Evolutionary conservation across 2,888 invertebrate species (phyloP).

Genomic region (Nesidiocoris tenuis): DNA sequence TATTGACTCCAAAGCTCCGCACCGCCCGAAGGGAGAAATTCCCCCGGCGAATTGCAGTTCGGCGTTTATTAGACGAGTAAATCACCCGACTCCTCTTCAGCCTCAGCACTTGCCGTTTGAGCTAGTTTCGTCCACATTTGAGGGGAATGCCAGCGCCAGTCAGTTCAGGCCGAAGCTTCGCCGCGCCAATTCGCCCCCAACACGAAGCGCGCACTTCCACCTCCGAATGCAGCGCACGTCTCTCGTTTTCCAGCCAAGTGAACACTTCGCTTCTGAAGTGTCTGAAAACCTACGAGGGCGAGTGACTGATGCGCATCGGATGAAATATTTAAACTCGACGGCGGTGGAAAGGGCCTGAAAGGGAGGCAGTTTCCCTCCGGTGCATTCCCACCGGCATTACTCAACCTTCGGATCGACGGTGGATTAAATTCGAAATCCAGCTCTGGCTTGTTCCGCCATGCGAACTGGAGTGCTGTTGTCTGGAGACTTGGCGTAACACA

Average conservation of each 20-base stretch:
- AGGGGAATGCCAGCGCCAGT: background rate
- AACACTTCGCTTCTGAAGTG: background rate
- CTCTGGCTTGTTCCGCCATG: no score
- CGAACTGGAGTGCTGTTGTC: no score
- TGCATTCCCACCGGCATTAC: background rate
- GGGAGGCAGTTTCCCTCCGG: background rate
- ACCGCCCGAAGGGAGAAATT: background rate
- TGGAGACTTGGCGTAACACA: no score
- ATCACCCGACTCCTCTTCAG: constrained; percentile 20
- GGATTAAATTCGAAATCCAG: no score
- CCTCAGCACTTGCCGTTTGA: background rate
- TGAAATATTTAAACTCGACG: background rate
- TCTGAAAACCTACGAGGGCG: background rate
- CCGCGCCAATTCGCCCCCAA: background rate
- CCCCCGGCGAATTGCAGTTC: constrained; percentile 17
- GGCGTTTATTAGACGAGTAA: constrained; percentile 37
- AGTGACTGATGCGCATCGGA: background rate
- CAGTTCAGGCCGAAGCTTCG: background rate
- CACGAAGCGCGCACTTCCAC: background rate
- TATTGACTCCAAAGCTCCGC: background rate
- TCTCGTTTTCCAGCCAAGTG: background rate
- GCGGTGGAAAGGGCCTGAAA: no score
- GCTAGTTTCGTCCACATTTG: background rate
- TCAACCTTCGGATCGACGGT: background rate
- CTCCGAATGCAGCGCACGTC: background rate